Evolutionary conservation across 2,888 invertebrate species (phyloP).

Genomic region (Eupithecia abbreviata): DNA sequence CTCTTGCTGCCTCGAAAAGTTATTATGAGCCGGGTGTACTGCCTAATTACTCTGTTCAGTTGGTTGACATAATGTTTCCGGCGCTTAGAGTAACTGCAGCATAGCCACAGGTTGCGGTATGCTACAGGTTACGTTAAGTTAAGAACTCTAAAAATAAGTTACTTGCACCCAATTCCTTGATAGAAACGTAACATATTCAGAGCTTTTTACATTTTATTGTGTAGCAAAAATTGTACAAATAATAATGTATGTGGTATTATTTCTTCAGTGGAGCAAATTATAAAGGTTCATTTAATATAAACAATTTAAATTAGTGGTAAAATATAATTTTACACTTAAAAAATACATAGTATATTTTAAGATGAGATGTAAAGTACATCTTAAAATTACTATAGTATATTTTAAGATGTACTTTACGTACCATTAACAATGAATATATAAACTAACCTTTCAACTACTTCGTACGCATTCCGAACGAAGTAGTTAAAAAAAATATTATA

Average conservation of each 20-base stretch:
- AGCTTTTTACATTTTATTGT: neutral
- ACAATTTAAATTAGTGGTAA: too few species aligned
- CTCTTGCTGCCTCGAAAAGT: neutral
- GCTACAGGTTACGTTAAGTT: constrained; percentile 45
- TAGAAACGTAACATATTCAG: neutral
- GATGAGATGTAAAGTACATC: too few species aligned
- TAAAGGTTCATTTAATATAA: too few species aligned
- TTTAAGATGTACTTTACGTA: too few species aligned
- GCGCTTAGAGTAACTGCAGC: constrained; percentile 60
- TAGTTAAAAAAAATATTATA: too few species aligned
- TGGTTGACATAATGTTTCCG: constrained; percentile 31
- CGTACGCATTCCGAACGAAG: too few species aligned
- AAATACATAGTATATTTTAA: too few species aligned
- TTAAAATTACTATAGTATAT: too few species aligned
- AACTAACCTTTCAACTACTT: too few species aligned
- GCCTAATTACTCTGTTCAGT: constrained; percentile 1
- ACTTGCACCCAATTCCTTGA: neutral
- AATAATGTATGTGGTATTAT: neutral
- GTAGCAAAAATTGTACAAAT: neutral
- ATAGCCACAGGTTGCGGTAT: constrained; percentile 64
- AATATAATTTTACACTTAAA: too few species aligned
- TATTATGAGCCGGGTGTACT: neutral
- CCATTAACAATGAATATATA: too few species aligned
- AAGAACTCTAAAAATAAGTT: neutral
- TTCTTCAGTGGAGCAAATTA: neutral